phyloP scores from a whole-genome alignment of 2,888 invertebrate species.

The Pterostichus madidus region DNA sequence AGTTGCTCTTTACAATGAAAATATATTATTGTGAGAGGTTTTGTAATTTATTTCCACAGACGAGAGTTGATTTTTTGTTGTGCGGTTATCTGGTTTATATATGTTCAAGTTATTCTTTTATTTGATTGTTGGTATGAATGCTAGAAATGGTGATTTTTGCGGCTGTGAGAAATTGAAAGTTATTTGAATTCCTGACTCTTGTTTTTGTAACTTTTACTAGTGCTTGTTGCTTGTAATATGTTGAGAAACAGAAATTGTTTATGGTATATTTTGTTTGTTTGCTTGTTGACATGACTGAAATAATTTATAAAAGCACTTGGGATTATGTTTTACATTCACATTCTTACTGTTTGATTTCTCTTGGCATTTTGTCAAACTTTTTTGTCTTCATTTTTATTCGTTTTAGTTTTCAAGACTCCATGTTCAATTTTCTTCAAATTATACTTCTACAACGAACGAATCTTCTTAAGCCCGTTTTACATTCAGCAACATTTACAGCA shows the following conservation, averaged over 20 bases:
- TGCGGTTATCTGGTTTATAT: slow-evolving; percentile 1
- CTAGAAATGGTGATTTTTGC: slow-evolving; percentile 1
- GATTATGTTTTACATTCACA: slow-evolving; percentile 22
- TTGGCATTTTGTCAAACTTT: neutral
- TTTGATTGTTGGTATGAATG: slow-evolving; percentile 8
- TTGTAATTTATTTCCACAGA: neutral
- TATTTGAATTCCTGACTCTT: slow-evolving; percentile 5
- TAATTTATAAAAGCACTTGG: slow-evolving; percentile 7
- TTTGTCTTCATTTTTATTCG: no score
- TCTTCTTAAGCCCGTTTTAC: no score
- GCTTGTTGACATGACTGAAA: slow-evolving; percentile 24
- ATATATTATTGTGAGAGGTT: slow-evolving; percentile 21
- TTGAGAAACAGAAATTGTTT: neutral
- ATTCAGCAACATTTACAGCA: no score
- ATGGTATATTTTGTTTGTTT: slow-evolving; percentile 1
- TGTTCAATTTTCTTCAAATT: no score
- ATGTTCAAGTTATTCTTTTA: slow-evolving; percentile 3
- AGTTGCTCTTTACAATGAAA: neutral
- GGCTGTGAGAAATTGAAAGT: slow-evolving; percentile 5
- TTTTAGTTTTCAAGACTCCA: no score
- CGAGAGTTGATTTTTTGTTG: neutral
- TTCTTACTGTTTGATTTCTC: slow-evolving; percentile 7
- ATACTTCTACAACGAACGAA: no score
- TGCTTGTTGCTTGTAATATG: neutral
- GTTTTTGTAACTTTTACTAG: slow-evolving; percentile 25